phyloP scores from a whole-genome alignment of 2,113 vertebrate genomes.

The Oplegnathus fasciatus region DNA sequence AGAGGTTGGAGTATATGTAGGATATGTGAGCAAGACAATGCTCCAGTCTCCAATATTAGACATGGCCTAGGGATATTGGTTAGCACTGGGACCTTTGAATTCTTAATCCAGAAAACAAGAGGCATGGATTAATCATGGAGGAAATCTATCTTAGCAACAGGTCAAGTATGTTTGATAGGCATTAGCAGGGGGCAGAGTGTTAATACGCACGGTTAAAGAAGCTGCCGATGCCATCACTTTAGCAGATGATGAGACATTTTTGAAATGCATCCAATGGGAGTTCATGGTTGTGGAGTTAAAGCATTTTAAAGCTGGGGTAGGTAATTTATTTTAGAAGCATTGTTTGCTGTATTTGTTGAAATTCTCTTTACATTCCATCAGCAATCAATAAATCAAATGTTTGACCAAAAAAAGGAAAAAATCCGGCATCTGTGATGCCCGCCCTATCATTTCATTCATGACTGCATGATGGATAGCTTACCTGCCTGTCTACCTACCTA shows the following conservation, averaged over 20 bases:
- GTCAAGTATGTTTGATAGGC: slow-evolving; percentile 75
- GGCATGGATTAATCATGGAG: slow-evolving; percentile 72
- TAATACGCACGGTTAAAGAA: slow-evolving; percentile 59
- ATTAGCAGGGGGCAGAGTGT: slow-evolving; percentile 52
- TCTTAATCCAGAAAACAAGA: slow-evolving; percentile 75
- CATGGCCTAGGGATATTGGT: slow-evolving; percentile 66
- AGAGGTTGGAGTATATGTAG: too few relatives aligned
- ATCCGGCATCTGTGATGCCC: too few relatives aligned
- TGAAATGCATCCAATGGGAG: background rate
- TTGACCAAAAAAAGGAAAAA: too few relatives aligned
- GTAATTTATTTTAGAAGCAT: too few relatives aligned
- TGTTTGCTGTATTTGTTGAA: too few relatives aligned
- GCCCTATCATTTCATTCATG: too few relatives aligned
- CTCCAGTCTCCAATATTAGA: slow-evolving; percentile 70
- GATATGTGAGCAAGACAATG: slow-evolving; percentile 14
- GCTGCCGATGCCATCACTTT: slow-evolving; percentile 48
- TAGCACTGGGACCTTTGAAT: slow-evolving; percentile 64
- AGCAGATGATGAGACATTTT: background rate
- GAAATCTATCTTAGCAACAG: slow-evolving; percentile 70
- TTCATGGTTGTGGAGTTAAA: background rate
- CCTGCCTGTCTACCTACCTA: too few relatives aligned
- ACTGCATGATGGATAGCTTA: too few relatives aligned
- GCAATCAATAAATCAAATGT: too few relatives aligned
- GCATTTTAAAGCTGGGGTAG: too few relatives aligned
- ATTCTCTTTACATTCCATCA: too few relatives aligned